Percentiles rank a stretch among this genome's conserved stretches.
Evolutionary conservation across 2,888 invertebrate genomes (phyloP).

Genomic region (Hybos culiciformis): DNA sequence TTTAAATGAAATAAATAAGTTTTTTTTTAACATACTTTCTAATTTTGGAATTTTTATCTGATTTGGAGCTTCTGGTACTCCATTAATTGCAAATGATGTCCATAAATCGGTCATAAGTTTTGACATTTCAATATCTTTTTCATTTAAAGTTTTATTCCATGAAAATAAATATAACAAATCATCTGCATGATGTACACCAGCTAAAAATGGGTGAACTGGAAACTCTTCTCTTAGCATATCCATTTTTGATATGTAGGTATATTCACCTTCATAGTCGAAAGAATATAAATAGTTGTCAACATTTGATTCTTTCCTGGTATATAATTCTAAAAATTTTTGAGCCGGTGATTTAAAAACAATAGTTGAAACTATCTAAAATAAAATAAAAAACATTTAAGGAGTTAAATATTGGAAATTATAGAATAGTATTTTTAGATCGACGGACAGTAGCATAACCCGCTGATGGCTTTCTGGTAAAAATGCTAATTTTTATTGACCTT

Average conservation of each 20-base stretch:
- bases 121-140: constrained; percentile 30
- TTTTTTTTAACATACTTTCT: constrained; percentile 10
- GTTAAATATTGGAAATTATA: constrained; percentile 32
- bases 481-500: constrained; percentile 26
- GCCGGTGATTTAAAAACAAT: constrained; percentile 37
- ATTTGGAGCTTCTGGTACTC: constrained; percentile 19
- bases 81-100: constrained; percentile 33
- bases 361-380: constrained; percentile 21
- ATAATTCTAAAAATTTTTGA: constrained; percentile 28
- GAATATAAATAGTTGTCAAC: constrained; percentile 37
- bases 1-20: neutral
- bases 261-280: constrained; percentile 37
- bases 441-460: constrained; percentile 20
- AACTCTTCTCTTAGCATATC: constrained; percentile 32
- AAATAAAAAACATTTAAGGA: constrained; percentile 9
- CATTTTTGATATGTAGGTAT: constrained; percentile 32
- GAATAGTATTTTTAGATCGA: constrained; percentile 30
- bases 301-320: constrained; percentile 25
- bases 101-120: constrained; percentile 36
- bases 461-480: constrained; percentile 34
- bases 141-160: constrained; percentile 22
- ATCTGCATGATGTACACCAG: constrained; percentile 44
- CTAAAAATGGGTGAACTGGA: constrained; percentile 35
- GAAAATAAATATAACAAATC: constrained; percentile 46
- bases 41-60: constrained; percentile 14